Evolutionary conservation across 2,113 vertebrate species (phyloP), one percentile per base, ranked within the genome.

Genomic region (Equus quagga): DNA sequence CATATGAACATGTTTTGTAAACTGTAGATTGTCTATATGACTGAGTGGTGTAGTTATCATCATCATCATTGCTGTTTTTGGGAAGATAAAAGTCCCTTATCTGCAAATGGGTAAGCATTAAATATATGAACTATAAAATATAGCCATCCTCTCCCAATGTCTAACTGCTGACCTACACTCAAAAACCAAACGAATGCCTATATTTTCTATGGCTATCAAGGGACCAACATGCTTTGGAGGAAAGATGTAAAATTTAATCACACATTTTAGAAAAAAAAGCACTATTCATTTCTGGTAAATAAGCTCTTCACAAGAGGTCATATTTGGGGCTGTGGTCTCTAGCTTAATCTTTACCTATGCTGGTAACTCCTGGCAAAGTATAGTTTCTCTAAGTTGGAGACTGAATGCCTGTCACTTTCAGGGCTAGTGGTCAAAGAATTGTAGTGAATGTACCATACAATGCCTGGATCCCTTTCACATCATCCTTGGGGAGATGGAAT

Each of bases 391-490:
- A 84, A 33, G 7, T 24, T 21, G 76, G 80, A 93, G 83, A 94
- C 0, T 18, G 11, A 44, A 33, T n/a, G 49, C 1, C n/a, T 93
- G 87, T 51, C 44, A 78, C 28, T 83, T 49, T 93, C 15, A 9
- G 64, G 10, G 41, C 73, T 28, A 84, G 24, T 12, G 18, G 18
- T 84, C 36, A 89, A 75, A 94, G 54, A 75, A 62, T 1, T 15
- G 49, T 36, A 67, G 13, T 0, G 44, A 94, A 81, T 94, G 1
- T 99, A 99, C 94, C 97, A 0, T 98, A 98, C 18, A 99, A 75
- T 7, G 98, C 96, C 97, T 99, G 99, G 80, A 99, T 99, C 11
- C 98, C 98, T 73, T 98, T 98, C 54, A 98, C 96, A 11, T 99
- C 98, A 0, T 99, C 99, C 90, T 97, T 98, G 54, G 99, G 98